Evolutionary conservation across 1,140 invertebrate species (phyloP).

Genomic region (Drosophila oshimai): DNA sequence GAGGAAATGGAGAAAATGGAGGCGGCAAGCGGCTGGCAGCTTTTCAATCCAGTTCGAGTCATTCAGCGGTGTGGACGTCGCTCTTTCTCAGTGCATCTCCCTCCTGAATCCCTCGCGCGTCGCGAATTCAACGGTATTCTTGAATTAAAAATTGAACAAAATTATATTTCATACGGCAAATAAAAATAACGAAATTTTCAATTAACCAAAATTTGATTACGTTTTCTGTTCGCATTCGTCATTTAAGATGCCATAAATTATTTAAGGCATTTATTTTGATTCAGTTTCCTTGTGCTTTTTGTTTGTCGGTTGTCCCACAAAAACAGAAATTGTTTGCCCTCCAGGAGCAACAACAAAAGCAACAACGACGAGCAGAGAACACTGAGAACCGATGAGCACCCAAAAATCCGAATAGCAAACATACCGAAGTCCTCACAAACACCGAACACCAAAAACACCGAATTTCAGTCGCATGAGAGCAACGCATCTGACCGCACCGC

Average conservation of each 20-base stretch:
- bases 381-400: conserved; percentile 26
- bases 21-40: conserved; percentile 32
- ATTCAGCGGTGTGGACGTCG: conserved; percentile 62
- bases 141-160: conserved; percentile 15
- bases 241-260: conserved; percentile 64
- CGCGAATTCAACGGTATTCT: conserved; percentile 36
- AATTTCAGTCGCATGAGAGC: conserved; percentile 63
- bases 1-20: conserved; percentile 8
- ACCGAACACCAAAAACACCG: conserved; percentile 19
- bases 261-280: conserved; percentile 72
- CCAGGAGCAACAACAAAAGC: conserved; percentile 57
- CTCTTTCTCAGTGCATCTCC: background rate
- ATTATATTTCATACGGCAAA: background rate
- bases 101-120: conserved; percentile 25
- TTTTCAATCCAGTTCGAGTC: conserved; percentile 78
- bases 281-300: conserved; percentile 32
- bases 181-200: background rate
- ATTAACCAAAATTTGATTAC: conserved; percentile 4
- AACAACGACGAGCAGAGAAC: conserved; percentile 34
- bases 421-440: conserved; percentile 18
- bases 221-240: background rate
- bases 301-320: conserved; percentile 56
- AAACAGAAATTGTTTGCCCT: conserved; percentile 69
- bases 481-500: conserved; percentile 58
- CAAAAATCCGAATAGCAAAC: conserved; percentile 10